Evolutionary conservation across 2,113 vertebrate species (phyloP), one percentile per base, ranked within the genome.

Genomic region (Canis aureus): DNA sequence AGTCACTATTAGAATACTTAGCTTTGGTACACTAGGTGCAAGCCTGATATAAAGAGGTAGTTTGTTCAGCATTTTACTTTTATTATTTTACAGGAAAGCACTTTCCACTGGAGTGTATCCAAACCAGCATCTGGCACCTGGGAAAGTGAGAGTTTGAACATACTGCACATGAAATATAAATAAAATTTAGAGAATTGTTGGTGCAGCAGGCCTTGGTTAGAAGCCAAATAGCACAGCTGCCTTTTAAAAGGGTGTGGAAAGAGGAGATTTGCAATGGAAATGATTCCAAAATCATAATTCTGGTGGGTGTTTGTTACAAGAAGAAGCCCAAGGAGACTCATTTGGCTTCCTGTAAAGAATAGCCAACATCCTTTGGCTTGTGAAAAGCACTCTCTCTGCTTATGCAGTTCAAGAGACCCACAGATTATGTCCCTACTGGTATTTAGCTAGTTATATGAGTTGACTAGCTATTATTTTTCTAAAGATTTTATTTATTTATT

Each of bases 81-180:
- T 93, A 87, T 95, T 96, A 96, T 95, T 98, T 97, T 88, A 97
- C 35, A 97, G 95, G 92, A 96, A 97, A 98, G 94, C 92, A 95
- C 97, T 96, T 98, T 97, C 92, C 78, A 96, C 91, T 97, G 97
- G 98, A 97, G 66, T 93, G 78, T 93, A 35, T 97, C 97, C 98
- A 98, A 97, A 96, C 90, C 92, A 96, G 94, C 97, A 97, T 98
- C 97, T 98, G 97, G 97, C 98, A 97, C 97, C 97, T 98, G 97
- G 71, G 92, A 89, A 93, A 98, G 97, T 92, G 89, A 97, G 92
- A 96, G 96, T 93, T 95, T 8, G 76, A 97, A 94, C 87, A 96
- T 88, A 90, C 95, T 91, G 89, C 62, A 69, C 88, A 92, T 97
- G 95, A 98, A 98, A 97, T 98, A 98, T 82, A 97, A 97, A 97